Base-by-base conservation (phyloP, 2,797 vertebrate genomes). In the Crenuchus spilurus region DNA sequence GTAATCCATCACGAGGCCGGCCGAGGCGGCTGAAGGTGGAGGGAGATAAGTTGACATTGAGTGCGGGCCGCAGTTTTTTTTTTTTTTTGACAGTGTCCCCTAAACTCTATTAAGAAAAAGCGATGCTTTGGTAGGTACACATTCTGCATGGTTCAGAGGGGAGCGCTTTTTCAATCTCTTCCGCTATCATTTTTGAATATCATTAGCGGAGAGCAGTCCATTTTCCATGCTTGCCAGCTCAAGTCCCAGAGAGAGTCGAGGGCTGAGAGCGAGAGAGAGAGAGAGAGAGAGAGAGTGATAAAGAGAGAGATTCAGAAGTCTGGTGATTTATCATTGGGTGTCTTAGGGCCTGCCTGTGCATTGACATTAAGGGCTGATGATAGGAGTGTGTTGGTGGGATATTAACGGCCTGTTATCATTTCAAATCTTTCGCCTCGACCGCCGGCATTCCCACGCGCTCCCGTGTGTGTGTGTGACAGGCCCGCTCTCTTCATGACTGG, bases 111-210 rank as follows among this genome's bases (percentile, higher is more conserved):
- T 83, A 83, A 83, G 69, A 74, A 79, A 76, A 77, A 70, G 79
- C 82, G 44, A 77, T 77, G 82, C 79, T 81, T 79, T 83, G 89
- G 76, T 85, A 93, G 82, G 74, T 94, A 92, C 88, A 89, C 93
- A 93, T 93, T 94, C 93, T 92, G 91, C 87, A 88, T 91, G 93
- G 92, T 94, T 93, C 92, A 94, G 92, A 88, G 93, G 92, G 81
- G 81, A 80, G 30, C 64, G 72, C 81, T 77, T 77, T 82, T 82
- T 75, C 78, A 80, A 97, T 99, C 96, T 99, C 92, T 93, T 92
- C 26, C 93, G 96, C 95, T 95, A 96, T 97, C 95, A 98, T 98
- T 98, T 98, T 97, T 95, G 86, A 95, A 96, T 82, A 95, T 98
- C 97, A 98, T 99, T 99, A 98, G 95, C 95, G 93, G 95, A 93